Evolutionary conservation across 2,888 invertebrate genomes (phyloP).

Genomic region (Aphidius colemani): DNA sequence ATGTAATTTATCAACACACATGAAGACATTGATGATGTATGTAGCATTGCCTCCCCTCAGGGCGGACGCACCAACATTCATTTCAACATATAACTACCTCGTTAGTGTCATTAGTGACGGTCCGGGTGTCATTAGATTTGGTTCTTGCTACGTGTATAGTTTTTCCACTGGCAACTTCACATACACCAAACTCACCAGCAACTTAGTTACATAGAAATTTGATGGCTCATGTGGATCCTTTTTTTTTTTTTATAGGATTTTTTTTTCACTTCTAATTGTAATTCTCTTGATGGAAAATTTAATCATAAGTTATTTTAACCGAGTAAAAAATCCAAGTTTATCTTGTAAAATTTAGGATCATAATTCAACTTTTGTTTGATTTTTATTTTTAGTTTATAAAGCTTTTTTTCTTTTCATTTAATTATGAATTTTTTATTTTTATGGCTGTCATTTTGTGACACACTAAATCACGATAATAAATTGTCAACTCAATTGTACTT

Average conservation of each 20-base stretch:
- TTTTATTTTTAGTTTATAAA: too few species aligned
- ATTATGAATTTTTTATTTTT: too few species aligned
- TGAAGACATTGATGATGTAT: background rate
- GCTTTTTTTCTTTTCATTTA: too few species aligned
- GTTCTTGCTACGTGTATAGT: slow-evolving; percentile 48
- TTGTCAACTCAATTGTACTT: too few species aligned
- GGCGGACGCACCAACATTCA: slow-evolving; percentile 50
- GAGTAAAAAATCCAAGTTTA: too few species aligned
- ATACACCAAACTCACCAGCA: background rate
- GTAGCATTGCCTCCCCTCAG: slow-evolving; percentile 19
- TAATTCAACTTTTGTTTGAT: too few species aligned
- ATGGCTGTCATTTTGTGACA: too few species aligned
- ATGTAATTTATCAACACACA: slow-evolving; percentile 16
- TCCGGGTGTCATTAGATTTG: slow-evolving; percentile 60
- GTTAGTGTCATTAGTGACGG: slow-evolving; percentile 60
- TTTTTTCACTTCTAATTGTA: too few species aligned
- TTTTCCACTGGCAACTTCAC: slow-evolving; percentile 41
- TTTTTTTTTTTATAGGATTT: slow-evolving; percentile 47
- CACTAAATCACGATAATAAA: too few species aligned
- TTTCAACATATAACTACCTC: slow-evolving; percentile 58
- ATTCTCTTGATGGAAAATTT: too few species aligned
- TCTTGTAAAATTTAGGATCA: too few species aligned
- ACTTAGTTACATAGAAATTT: background rate
- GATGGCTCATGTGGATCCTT: slow-evolving; percentile 26
- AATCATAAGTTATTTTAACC: too few species aligned